Percentiles rank a stretch among this genome's conserved stretches.
Evolutionary conservation across 2,797 vertebrate species (phyloP).

Genomic region (Pitangus sulphuratus): DNA sequence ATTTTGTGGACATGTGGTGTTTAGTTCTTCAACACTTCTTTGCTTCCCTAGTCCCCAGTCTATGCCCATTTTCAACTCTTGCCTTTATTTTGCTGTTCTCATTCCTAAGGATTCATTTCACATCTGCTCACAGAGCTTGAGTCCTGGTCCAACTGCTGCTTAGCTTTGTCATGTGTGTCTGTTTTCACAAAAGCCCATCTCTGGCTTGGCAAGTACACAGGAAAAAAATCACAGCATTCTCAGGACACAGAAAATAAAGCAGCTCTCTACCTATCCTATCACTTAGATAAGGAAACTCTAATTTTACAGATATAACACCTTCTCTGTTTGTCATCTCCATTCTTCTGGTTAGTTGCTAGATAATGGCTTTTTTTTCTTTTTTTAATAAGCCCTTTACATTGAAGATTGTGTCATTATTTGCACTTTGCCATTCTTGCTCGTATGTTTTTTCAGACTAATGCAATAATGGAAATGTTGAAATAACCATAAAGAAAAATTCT

Average conservation of each 20-base stretch:
- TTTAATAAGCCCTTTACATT: neutral
- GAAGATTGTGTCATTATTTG: neutral
- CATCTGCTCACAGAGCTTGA: neutral
- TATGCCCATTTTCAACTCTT: neutral
- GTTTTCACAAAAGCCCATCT: neutral
- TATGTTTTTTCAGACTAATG: neutral
- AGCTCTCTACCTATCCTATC: neutral
- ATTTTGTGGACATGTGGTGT: neutral
- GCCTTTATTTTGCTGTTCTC: neutral
- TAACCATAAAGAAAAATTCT: neutral
- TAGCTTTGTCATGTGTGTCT: neutral
- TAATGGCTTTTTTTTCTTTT: neutral
- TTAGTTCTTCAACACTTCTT: neutral
- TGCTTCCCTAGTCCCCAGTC: neutral
- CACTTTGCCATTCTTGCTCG: neutral
- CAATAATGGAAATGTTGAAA: neutral
- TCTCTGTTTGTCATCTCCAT: neutral
- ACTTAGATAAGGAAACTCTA: neutral
- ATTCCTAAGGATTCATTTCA: neutral
- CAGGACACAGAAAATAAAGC: neutral
- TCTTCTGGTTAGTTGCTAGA: neutral
- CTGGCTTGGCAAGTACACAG: neutral
- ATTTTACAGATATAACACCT: neutral
- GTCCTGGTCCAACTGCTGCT: neutral
- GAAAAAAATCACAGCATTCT: neutral